Conservation (phyloP, 2,888 invertebrate genomes). For the Malachius bipustulatus region DNA sequence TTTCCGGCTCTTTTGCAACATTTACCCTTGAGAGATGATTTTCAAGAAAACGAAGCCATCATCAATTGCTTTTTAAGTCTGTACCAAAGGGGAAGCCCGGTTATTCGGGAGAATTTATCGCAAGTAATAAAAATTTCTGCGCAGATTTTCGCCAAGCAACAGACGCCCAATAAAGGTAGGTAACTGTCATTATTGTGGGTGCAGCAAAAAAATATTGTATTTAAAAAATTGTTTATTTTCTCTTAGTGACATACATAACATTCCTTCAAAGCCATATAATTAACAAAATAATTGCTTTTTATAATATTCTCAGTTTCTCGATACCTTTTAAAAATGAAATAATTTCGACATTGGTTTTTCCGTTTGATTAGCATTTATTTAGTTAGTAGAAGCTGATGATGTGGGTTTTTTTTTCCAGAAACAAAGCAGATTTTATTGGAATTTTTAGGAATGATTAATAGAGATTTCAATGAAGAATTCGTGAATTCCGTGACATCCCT, state of each 20-base stretch:
- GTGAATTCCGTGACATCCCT: slow-evolving; percentile 36
- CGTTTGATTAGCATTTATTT: too few relatives aligned
- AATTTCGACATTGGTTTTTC: too few relatives aligned
- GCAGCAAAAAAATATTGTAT: slow-evolving; percentile 4
- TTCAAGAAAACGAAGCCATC: slow-evolving; percentile 59
- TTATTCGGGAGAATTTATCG: slow-evolving; percentile 42
- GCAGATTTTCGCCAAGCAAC: slow-evolving; percentile 45
- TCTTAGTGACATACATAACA: too few relatives aligned
- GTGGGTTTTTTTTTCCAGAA: slow-evolving; percentile 37
- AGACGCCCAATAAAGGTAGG: slow-evolving; percentile 42
- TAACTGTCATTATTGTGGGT: slow-evolving; percentile 7
- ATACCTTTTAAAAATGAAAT: too few relatives aligned
- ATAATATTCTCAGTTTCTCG: too few relatives aligned
- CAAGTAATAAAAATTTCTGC: slow-evolving; percentile 44
- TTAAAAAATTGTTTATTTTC: slow-evolving; percentile 7
- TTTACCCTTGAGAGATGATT: slow-evolving; percentile 62
- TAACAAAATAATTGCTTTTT: too few relatives aligned
- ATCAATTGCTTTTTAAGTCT: slow-evolving; percentile 52
- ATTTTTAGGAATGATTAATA: slow-evolving; percentile 43
- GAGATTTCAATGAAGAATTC: slow-evolving; percentile 47
- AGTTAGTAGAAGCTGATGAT: too few relatives aligned
- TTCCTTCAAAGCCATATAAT: too few relatives aligned
- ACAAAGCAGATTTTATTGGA: slow-evolving; percentile 38
- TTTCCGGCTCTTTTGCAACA: slow-evolving; percentile 58
- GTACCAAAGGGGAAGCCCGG: slow-evolving; percentile 48